Conservation (phyloP, 2,888 invertebrate genomes). For the Taenaris catops region DNA sequence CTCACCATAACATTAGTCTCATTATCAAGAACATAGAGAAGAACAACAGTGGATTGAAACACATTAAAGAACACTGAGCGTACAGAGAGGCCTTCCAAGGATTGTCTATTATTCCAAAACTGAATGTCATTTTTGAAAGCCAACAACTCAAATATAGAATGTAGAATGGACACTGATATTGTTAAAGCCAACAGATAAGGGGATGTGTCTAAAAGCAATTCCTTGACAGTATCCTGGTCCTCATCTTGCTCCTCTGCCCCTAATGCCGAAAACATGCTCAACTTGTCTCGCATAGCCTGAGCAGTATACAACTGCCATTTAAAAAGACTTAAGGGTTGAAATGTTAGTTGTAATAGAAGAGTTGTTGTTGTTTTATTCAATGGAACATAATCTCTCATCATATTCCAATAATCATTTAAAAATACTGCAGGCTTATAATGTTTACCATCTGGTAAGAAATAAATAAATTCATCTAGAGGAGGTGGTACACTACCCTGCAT, state of each 20-base stretch:
- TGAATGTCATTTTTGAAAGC: conserved; percentile 99
- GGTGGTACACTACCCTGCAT: conserved; percentile 93
- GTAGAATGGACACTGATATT: conserved; percentile 94
- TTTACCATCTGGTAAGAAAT: conserved; percentile 91
- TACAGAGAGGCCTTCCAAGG: conserved; percentile 97
- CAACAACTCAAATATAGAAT: conserved; percentile 98
- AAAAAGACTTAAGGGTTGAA: conserved; percentile 95
- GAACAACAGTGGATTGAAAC: conserved; percentile 96
- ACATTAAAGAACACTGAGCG: conserved; percentile 99
- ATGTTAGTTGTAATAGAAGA: conserved; percentile 85
- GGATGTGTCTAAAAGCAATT: conserved; percentile 97
- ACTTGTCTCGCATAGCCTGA: conserved; percentile 95
- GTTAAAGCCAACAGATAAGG: conserved; percentile 96
- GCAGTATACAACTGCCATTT: conserved; percentile 99
- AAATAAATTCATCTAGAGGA: conserved; percentile 94
- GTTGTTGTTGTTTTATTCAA: conserved; percentile 91
- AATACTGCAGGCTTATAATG: conserved; percentile 96
- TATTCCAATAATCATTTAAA: conserved; percentile 99
- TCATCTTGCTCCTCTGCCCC: conserved; percentile 89
- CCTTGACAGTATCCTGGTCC: conserved; percentile 94
- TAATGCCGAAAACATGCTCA: conserved; percentile 84
- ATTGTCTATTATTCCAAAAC: conserved; percentile 99
- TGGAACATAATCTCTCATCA: conserved; percentile 95
- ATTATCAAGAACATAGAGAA: conserved; percentile 98
- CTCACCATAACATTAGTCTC: conserved; percentile 98